Base-by-base conservation (phyloP, 2,113 vertebrate species). In the Poeciliopsis retropinna region DNA sequence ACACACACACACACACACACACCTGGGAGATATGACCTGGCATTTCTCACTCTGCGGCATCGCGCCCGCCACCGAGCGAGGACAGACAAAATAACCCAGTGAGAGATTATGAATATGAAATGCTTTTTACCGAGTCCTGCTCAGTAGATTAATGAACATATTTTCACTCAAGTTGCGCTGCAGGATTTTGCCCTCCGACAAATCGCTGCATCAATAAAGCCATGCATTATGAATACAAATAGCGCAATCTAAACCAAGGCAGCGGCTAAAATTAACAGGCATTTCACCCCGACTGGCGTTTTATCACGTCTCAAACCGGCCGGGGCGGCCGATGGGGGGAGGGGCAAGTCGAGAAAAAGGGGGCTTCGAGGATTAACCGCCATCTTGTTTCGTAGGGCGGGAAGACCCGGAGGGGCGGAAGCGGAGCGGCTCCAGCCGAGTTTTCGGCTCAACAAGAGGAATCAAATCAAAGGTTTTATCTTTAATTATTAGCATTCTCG, bases 401-500 rank as follows among this genome's bases (percentile, higher is more conserved):
- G 10, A 37, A 37, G 34, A 9, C 39, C 10, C n/a, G 9, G 29
- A 41, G 14, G 47, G 51, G 51, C 25, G 51, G 25, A 32, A 57
- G 54, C 27, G 25, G 69, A 64, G 64, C n/a, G 63, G 76, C 73
- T 85, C 34, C 74, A 86, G 85, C 65, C 83, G 61, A 27, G 57
- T 87, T 84, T 86, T 77, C 60, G 80, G 77, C 80, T 85, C 83
- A 81, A 90, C 85, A 70, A 78, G 86, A 87, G 78, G 73, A 89
- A 87, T 89, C 82, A 90, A 91, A 92, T 90, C 79, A 91, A 88
- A 90, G 79, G 75, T 80, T 84, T 87, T 85, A 91, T 83, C 92
- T 92, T 90, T 93, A 94, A 94, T 93, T 93, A 94, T 94, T 88
- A 88, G 78, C 75, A 88, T 88, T 93, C 89, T 88, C 84, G 81